Conservation (phyloP, 2,113 vertebrate species). For the Callithrix jacchus region DNA sequence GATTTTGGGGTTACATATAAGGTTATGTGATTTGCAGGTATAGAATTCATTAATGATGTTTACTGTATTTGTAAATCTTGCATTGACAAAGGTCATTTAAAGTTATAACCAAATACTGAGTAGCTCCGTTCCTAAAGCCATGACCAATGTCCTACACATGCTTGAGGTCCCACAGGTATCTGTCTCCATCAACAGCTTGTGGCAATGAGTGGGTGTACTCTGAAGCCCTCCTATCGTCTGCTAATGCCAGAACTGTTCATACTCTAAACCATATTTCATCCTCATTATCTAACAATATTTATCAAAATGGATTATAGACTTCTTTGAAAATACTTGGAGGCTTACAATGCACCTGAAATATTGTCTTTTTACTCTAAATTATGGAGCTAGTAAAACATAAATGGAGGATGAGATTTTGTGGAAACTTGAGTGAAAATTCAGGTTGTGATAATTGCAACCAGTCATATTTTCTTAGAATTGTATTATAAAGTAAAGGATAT, state of each 20-base stretch:
- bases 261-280: not conserved
- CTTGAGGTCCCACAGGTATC: not conserved
- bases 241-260: not conserved
- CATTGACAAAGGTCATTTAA: not conserved
- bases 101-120: not conserved
- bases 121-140: not conserved
- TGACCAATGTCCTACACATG: not conserved
- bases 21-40: not conserved
- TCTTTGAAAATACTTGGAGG: not conserved
- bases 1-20: not conserved
- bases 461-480: not conserved
- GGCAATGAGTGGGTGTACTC: not conserved
- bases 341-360: not conserved
- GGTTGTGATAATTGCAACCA: not conserved
- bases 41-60: not conserved
- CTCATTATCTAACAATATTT: not conserved
- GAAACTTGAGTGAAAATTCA: not conserved
- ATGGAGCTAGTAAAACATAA: not conserved
- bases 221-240: not conserved
- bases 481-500: constrained; percentile 20
- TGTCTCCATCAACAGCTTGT: not conserved
- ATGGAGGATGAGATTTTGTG: not conserved
- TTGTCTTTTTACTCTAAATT: not conserved
- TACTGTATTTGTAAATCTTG: not conserved
- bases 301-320: not conserved